These are phyloP conservation scores for Macrostomum lignano DNA, from an alignment of 1,140 invertebrate species.

Conservation along the genomic window DNA sequence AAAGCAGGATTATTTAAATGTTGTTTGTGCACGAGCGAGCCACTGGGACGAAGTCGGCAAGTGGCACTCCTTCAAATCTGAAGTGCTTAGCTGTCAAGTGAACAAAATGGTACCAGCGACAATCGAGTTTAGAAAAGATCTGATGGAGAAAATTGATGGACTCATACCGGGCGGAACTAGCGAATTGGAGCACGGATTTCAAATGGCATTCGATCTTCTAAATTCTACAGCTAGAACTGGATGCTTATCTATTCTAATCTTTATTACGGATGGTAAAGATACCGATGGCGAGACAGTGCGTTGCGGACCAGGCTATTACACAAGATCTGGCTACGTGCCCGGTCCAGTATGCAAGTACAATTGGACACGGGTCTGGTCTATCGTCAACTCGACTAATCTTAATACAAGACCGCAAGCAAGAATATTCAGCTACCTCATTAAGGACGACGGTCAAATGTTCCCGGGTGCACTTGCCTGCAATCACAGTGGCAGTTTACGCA, in stretches of 20 bases:
- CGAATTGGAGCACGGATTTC: slow-evolving; percentile 27
- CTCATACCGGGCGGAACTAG: slow-evolving; percentile 25
- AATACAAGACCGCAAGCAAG: slow-evolving; percentile 13
- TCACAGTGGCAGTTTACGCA: slow-evolving; percentile 22
- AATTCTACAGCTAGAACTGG: slow-evolving; percentile 19
- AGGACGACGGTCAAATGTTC: slow-evolving; percentile 26
- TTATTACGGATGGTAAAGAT: slow-evolving; percentile 27
- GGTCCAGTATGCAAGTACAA: slow-evolving; percentile 28
- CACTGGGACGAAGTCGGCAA: slow-evolving; percentile 22
- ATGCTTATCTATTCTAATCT: slow-evolving; percentile 27
- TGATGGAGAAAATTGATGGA: slow-evolving; percentile 26
- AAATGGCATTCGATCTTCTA: slow-evolving; percentile 21
- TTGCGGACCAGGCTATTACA: slow-evolving; percentile 29
- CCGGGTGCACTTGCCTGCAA: slow-evolving; percentile 24
- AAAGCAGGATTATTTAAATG: slow-evolving; percentile 28
- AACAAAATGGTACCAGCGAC: slow-evolving; percentile 25
- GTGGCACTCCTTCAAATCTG: slow-evolving; percentile 21
- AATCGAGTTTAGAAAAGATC: slow-evolving; percentile 24
- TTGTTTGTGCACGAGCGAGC: slow-evolving; percentile 27
- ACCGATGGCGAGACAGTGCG: slow-evolving; percentile 28
- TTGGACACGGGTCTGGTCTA: slow-evolving; percentile 25
- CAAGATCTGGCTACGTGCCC: slow-evolving; percentile 28
- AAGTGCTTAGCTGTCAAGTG: slow-evolving; percentile 24
- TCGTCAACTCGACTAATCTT: slow-evolving; percentile 10
- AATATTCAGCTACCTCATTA: slow-evolving; percentile 28